phyloP scores from a whole-genome alignment of 2,113 vertebrate genomes.

The Barbus barbus region DNA sequence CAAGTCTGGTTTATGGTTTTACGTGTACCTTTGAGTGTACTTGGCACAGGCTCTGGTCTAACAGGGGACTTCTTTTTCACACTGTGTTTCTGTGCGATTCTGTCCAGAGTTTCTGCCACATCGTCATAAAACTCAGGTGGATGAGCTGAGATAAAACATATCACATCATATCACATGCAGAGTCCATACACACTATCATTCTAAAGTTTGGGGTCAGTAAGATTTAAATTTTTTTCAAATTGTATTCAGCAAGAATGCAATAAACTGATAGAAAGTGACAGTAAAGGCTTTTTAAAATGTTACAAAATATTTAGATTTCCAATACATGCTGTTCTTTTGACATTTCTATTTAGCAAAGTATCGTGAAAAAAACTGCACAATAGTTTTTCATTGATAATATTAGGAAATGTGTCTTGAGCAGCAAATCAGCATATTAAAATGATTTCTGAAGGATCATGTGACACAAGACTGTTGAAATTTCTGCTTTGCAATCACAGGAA shows the following conservation, averaged over 20 bases:
- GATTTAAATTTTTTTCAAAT: too few relatives aligned
- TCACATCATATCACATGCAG: background rate
- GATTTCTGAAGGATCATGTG: background rate
- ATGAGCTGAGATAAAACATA: slow-evolving; percentile 57
- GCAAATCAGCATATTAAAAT: background rate
- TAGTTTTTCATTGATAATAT: too few relatives aligned
- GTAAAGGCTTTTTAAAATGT: background rate
- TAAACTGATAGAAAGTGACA: background rate
- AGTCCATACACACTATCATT: background rate
- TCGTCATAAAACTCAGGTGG: slow-evolving; percentile 69
- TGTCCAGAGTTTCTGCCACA: slow-evolving; percentile 69
- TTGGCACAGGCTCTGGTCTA: slow-evolving; percentile 1
- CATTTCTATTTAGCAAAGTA: too few relatives aligned
- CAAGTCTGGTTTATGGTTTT: background rate
- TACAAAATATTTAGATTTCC: background rate
- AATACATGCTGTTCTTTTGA: background rate
- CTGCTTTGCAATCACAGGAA: too few relatives aligned
- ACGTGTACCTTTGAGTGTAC: slow-evolving; percentile 40
- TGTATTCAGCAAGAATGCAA: background rate
- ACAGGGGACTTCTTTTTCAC: slow-evolving; percentile 48
- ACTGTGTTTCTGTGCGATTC: slow-evolving; percentile 65
- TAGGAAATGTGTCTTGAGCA: background rate
- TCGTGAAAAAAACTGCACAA: too few relatives aligned
- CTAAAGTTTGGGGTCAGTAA: background rate
- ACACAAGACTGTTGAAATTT: background rate